Evolutionary conservation across 2,888 invertebrate genomes (phyloP), one percentile per base, ranked within the genome.

Genomic region (Aricia artaxerxes): DNA sequence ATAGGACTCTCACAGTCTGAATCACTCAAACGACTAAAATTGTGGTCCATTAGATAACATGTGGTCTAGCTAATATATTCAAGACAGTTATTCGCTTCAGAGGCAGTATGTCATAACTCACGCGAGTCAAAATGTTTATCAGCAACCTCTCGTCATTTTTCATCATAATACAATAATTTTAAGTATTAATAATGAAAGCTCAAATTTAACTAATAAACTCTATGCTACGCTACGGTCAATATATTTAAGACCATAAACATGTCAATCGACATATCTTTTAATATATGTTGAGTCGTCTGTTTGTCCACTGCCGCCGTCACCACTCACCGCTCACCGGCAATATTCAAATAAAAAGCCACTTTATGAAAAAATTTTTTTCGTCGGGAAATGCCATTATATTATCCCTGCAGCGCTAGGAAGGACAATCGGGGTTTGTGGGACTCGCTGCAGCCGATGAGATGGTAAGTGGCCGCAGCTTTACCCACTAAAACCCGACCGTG

Each of bases 161-260:
- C 57, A 53, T 53, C 40, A 73, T 73, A 73, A 75, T 75, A n/a
- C 38, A 38, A 44, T 49, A 75, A 49, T 49, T 44, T 31, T 40
- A 44, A 40, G 75, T 53, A 76, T 76, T 76, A 76, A 76, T 76
- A 53, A 57, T 76, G 49, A 76, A 57, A 73, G 69, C 35, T 69
- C 38, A 73, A 44, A 40, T 57, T 53, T 57, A 76, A 76, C 35
- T 53, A 31, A 76, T 57, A 57, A 57, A 76, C 76, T 76, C 16
- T 76, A 31, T 76, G 49, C 31, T 49, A 75, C 31, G 49, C 31
- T 49, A 75, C 31, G 49, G 35, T 69, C 69, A 31, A 76, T 53
- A 53, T 24, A 24, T 44, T 44, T 44, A 31, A 3, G 13, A 31
- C 35, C 35, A 57, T 76, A 76, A 76, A 76, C 76, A 76, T 76